Evolutionary conservation across 2,113 vertebrate species (phyloP).

Genomic region (Caretta caretta): DNA sequence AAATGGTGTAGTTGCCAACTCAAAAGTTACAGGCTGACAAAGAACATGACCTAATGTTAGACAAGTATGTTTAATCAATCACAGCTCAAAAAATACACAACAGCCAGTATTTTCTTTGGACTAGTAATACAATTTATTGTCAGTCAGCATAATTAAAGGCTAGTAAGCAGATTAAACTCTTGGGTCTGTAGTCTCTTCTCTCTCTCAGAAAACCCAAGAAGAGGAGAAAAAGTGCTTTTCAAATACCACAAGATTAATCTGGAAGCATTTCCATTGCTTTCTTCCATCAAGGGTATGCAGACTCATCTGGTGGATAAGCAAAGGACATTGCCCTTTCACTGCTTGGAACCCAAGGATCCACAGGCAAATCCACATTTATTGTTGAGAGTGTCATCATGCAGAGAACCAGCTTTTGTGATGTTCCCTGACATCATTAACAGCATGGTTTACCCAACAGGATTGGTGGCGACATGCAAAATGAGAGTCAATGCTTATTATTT

Average conservation of each 20-base stretch:
- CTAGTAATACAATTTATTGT: conserved; percentile 57
- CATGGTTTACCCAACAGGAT: not conserved
- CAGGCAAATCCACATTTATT: not conserved
- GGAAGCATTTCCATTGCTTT: not conserved
- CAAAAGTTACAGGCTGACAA: conserved; percentile 69
- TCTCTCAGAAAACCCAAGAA: not conserved
- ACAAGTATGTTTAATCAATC: conserved; percentile 73
- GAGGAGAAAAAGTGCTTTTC: conserved; percentile 5
- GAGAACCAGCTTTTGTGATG: not conserved
- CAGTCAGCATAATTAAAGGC: conserved; percentile 77
- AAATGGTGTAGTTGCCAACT: conserved; percentile 75
- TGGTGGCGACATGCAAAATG: not conserved
- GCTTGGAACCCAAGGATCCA: conserved; percentile 25
- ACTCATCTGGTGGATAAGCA: not conserved
- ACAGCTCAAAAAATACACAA: conserved; percentile 63
- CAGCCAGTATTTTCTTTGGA: conserved; percentile 73
- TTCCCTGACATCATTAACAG: not conserved
- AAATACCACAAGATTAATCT: conserved; percentile 6
- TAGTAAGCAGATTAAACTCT: conserved; percentile 72
- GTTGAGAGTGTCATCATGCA: not conserved
- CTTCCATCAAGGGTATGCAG: not conserved
- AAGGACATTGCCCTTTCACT: not conserved
- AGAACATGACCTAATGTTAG: conserved; percentile 74
- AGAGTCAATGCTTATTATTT: not conserved
- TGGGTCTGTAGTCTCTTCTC: conserved; percentile 16